Percentiles rank a stretch among this genome's conserved stretches.
phyloP scores from a whole-genome alignment of 2,797 vertebrate genomes.

The Labeo calbasu region DNA sequence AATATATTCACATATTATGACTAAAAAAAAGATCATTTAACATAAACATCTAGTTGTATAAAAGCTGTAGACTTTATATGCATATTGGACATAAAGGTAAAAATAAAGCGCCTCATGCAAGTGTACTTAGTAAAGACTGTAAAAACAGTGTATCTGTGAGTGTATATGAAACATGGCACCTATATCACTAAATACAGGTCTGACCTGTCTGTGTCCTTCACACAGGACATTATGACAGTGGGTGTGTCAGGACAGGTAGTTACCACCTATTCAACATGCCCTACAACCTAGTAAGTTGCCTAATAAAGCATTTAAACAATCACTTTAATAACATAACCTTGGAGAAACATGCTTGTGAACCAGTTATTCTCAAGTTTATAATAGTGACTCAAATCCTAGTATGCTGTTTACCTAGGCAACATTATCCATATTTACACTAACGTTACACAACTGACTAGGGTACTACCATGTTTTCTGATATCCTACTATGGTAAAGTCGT shows the following conservation, averaged over 20 bases:
- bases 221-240: slow-evolving; percentile 1
- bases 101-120: background rate
- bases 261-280: slow-evolving; percentile 1
- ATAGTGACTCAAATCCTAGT: background rate
- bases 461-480: background rate
- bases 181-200: background rate
- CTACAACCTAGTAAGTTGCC: background rate
- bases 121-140: background rate
- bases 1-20: background rate
- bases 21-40: background rate
- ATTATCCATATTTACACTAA: background rate
- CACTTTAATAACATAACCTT: background rate
- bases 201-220: slow-evolving; percentile 9
- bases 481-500: background rate
- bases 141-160: background rate
- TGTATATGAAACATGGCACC: background rate
- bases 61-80: background rate
- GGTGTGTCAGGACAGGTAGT: background rate
- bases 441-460: background rate
- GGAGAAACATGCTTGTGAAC: background rate
- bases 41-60: background rate
- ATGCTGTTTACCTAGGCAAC: background rate
- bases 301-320: background rate
- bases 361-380: background rate
- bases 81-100: background rate